Evolutionary conservation across 2,888 invertebrate species (phyloP).

Genomic region (Dryadula phaetusa): DNA sequence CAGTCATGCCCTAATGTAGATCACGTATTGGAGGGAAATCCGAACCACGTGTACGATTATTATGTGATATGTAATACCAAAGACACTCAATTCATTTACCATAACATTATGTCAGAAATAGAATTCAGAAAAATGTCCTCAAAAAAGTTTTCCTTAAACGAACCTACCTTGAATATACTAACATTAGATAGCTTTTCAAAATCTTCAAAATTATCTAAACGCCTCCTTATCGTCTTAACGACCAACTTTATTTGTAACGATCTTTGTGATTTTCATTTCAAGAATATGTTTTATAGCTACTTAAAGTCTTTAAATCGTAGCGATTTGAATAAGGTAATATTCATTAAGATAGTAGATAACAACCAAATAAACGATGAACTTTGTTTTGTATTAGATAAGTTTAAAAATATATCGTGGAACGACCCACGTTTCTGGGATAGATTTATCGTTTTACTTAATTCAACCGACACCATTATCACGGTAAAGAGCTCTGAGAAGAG

Average conservation of each 20-base stretch:
- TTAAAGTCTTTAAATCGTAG: conserved; percentile 77
- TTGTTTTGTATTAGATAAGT: conserved; percentile 78
- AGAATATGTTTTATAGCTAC: conserved; percentile 79
- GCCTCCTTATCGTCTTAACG: conserved; percentile 86
- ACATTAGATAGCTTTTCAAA: conserved; percentile 79
- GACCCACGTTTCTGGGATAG: conserved; percentile 95
- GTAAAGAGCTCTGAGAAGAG: conserved; percentile 75
- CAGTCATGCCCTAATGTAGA: conserved; percentile 85
- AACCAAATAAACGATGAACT: conserved; percentile 79
- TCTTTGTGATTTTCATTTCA: conserved; percentile 78
- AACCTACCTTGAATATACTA: conserved; percentile 86
- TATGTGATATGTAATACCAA: conserved; percentile 94
- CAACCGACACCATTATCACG: conserved; percentile 83
- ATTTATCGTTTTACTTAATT: conserved; percentile 90
- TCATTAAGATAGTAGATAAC: conserved; percentile 76
- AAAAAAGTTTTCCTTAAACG: conserved; percentile 89
- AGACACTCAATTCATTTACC: conserved; percentile 89
- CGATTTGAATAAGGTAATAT: conserved; percentile 77
- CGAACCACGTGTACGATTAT: conserved; percentile 92
- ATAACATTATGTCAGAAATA: conserved; percentile 88
- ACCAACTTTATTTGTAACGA: conserved; percentile 78
- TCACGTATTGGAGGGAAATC: conserved; percentile 87
- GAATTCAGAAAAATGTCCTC: conserved; percentile 88
- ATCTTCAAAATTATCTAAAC: conserved; percentile 79
- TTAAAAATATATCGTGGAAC: conserved; percentile 89